phyloP scores from a whole-genome alignment of 2,888 invertebrate species.

The Lomographa bimaculata region DNA sequence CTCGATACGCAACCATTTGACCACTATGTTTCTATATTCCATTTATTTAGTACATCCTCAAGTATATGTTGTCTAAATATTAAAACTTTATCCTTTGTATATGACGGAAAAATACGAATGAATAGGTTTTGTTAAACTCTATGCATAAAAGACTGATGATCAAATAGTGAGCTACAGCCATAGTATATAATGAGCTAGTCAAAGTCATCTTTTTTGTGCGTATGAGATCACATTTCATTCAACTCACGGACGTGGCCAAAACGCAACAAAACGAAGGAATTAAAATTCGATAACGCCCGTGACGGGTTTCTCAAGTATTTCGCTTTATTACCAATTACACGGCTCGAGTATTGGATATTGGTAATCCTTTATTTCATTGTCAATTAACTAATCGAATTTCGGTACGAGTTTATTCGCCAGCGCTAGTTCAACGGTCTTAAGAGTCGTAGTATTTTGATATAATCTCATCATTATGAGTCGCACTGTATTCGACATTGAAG shows the following conservation, averaged over 20 bases:
- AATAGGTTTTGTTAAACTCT: not conserved
- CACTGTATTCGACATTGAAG: slow-evolving; percentile 21
- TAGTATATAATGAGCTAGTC: not conserved
- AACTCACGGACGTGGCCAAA: slow-evolving; percentile 27
- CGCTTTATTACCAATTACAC: slow-evolving; percentile 64
- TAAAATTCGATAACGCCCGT: slow-evolving; percentile 47
- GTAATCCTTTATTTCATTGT: slow-evolving; percentile 44
- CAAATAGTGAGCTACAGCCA: not conserved
- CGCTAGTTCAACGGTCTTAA: slow-evolving; percentile 32
- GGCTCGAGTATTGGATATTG: slow-evolving; percentile 42
- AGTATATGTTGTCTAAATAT: no score
- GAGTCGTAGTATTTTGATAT: slow-evolving; percentile 27
- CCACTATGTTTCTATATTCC: no score
- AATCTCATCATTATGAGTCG: slow-evolving; percentile 8
- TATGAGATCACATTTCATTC: slow-evolving; percentile 39
- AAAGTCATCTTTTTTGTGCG: slow-evolving; percentile 13
- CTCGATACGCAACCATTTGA: no score
- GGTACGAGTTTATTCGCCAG: slow-evolving; percentile 35
- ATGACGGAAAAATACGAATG: not conserved
- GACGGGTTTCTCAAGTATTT: slow-evolving; percentile 51
- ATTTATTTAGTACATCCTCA: no score
- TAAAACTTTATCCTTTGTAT: no score
- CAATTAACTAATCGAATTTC: slow-evolving; percentile 46
- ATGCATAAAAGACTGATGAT: not conserved
- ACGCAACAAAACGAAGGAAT: slow-evolving; percentile 43